Percentiles rank a stretch among this genome's conserved stretches.
Evolutionary conservation across 2,797 vertebrate genomes (phyloP).

Genomic region (Phaenicophaeus curvirostris): DNA sequence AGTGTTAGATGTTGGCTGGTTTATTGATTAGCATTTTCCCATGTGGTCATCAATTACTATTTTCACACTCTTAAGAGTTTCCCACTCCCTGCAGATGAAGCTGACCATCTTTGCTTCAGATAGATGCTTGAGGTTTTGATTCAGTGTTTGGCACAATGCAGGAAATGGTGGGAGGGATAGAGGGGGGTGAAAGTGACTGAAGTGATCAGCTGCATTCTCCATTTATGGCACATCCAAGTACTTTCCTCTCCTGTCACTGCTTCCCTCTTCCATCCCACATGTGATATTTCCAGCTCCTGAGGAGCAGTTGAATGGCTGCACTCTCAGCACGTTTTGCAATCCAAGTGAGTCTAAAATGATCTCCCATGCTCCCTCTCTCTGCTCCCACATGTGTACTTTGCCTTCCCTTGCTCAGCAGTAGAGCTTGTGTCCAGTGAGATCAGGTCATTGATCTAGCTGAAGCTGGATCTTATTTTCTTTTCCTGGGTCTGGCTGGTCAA

Average conservation of each 20-base stretch:
- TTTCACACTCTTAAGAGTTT: not conserved
- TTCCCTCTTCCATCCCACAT: not conserved
- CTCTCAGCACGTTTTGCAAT: not conserved
- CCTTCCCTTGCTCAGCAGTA: not conserved
- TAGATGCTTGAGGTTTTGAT: not conserved
- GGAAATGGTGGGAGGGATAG: not conserved
- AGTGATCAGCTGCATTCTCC: not conserved
- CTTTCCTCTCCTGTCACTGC: not conserved
- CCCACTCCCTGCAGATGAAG: not conserved
- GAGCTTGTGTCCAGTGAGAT: not conserved
- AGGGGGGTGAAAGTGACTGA: not conserved
- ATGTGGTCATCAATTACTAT: not conserved
- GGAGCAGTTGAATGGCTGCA: not conserved
- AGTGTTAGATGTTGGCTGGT: not conserved
- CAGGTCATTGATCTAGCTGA: not conserved
- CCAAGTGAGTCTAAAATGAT: not conserved
- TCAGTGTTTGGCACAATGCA: not conserved
- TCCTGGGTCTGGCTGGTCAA: not conserved
- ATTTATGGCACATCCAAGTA: not conserved
- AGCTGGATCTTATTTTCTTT: not conserved
- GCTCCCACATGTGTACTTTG: not conserved
- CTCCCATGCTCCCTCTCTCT: not conserved
- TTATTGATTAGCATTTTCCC: not conserved
- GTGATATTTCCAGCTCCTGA: not conserved
- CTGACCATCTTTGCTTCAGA: not conserved